Evolutionary conservation across 2,113 vertebrate species (phyloP), one percentile per base, ranked within the genome.

Genomic region (Spilogale gracilis): DNA sequence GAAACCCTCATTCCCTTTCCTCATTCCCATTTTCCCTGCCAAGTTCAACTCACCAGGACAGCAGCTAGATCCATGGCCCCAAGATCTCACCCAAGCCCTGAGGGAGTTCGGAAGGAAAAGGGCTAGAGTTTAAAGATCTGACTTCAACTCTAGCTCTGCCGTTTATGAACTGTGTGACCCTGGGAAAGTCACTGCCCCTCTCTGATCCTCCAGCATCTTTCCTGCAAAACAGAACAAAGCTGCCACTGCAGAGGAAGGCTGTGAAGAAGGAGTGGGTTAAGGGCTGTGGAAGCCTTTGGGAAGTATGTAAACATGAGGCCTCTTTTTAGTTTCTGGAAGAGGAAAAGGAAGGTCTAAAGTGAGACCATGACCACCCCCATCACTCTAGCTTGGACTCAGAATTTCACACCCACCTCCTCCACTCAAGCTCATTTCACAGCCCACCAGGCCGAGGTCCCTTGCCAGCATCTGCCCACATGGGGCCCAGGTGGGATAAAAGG

Each of bases 141-240:
- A 76, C 38, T 81, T 97, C 71, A 74, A 73, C n/a, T 90, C 71
- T 27, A 80, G n/a, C 27, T 54, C 69, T 71, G n/a, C 27, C 17
- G 27, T 71, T 17, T 56, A 32, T 18, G 76, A 60, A 20, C 94
- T 78, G 9, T 73, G 88, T 88, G 88, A 67, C 14, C 58, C 74
- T 95, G 14, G 52, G 16, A 21, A 93, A 89, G 78, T 78, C 61
- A 48, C 50, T 30, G 79, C 38, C 43, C 56, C 79, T 61, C 73
- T 95, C 89, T 86, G 89, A 93, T 74, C 48, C 56, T 81, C 76
- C 74, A 58, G 32, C 23, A 43, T 20, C 67, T 91, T 93, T 91
- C 86, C 85, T 78, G 65, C 3, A 69, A 81, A 93, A 61, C 20
- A 92, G 52, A 67, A 79, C 17, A 23, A 73, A 86, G 9, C 32